These are phyloP conservation scores for Ammodytes marinus DNA, from an alignment of 2,113 vertebrate species.

Conservation along the genomic window DNA sequence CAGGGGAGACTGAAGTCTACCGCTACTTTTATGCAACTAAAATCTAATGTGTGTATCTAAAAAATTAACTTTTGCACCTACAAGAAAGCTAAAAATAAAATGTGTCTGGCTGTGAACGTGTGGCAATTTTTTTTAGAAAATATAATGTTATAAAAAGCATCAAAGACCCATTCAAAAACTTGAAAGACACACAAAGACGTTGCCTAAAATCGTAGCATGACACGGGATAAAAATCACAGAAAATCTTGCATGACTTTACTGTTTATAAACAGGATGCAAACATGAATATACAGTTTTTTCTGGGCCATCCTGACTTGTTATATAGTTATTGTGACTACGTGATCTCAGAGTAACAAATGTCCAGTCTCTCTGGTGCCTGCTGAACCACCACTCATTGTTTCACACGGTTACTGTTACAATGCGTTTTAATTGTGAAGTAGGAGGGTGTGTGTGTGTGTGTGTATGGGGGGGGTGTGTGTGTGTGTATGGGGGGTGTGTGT, in stretches of 20 bases:
- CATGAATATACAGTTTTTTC: not conserved
- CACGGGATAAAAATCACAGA: not conserved
- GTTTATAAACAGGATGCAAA: slow-evolving; percentile 11
- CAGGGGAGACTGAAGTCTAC: too few species aligned
- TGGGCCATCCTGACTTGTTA: not conserved
- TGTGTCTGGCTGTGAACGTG: too few species aligned
- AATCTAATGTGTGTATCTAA: too few species aligned
- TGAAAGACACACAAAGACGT: not conserved
- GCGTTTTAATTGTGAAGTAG: slow-evolving; percentile 43
- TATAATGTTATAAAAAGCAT: not conserved
- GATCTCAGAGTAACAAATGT: slow-evolving; percentile 17
- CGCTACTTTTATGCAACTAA: too few species aligned
- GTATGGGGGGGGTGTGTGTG: too few species aligned
- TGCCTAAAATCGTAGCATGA: not conserved
- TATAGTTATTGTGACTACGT: slow-evolving; percentile 27
- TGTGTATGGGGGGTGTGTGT: too few species aligned
- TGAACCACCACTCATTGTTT: slow-evolving; percentile 52
- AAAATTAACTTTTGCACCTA: too few species aligned
- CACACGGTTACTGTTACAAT: slow-evolving; percentile 34
- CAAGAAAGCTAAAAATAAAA: too few species aligned
- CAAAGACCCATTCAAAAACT: not conserved
- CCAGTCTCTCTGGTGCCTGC: slow-evolving; percentile 52
- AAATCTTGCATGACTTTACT: not conserved
- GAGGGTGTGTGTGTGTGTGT: not conserved
- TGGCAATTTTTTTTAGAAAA: not conserved